Base-by-base conservation (phyloP, 2,113 vertebrate species). In the Chloropsis hardwickii region DNA sequence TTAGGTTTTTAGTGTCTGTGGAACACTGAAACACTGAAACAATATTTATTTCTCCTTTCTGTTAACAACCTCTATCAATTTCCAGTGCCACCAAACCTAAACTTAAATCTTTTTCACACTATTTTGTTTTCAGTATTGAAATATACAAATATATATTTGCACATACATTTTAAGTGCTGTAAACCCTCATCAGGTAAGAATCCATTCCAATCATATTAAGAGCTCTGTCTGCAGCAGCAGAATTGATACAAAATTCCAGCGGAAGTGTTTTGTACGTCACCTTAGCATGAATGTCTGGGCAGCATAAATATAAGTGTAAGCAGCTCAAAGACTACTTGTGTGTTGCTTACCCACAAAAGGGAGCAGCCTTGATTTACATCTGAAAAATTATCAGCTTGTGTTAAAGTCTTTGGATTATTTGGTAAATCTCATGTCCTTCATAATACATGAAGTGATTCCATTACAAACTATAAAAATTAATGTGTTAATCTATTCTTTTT, bases 211-310 rank as follows among this genome's bases (percentile, higher is more conserved):
- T 20, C 6, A 29, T 13, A 58, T 17, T 44, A 42, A 91, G 8
- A 92, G 1, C 14, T 48, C 31, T 67, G 12, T 51, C 33, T 58
- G 9, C 23, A 78, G 39, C 33, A 78, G 28, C 12, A 91, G 24
- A 87, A 78, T 9, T 42, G 35, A 81, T 29, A 9, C 0, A 0
- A 85, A 62, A 78, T 51, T 91, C 13, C 65, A 87, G 14, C 3
- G 0, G 0, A 74, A 74, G 18, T 9, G 20, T 73, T 57, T 69
- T 1, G 1, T 45, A 9, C 3, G 0, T 44, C 23, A 71, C 7
- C 6, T 78, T 21, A 40, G 11, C 19, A 51, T 27, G 56, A 83
- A 25, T 47, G 58, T 60, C 11, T 37, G 17, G 37, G 53, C 25
- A 85, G 39, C 12, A 57, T 6, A 82, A 69, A 60, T 31, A 7